Conservation (phyloP, 2,113 vertebrate species). For the Clarias batrachus region DNA sequence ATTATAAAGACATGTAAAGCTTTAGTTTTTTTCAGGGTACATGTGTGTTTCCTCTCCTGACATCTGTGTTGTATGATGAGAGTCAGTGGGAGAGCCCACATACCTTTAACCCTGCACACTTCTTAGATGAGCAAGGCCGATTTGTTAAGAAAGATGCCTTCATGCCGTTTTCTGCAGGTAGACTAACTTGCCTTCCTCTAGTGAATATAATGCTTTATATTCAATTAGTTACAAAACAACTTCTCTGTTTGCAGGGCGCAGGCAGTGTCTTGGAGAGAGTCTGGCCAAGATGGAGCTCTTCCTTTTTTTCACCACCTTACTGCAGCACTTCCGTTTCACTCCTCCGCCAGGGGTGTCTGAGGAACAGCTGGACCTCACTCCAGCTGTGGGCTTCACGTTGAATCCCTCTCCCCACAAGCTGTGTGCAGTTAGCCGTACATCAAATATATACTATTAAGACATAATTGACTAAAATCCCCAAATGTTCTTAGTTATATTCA, state of each 20-base stretch:
- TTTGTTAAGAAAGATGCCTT: conserved; percentile 68
- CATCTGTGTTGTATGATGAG: conserved; percentile 68
- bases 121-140: conserved; percentile 64
- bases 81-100: conserved; percentile 67
- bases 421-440: conserved; percentile 48
- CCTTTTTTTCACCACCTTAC: conserved; percentile 74
- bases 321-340: conserved; percentile 73
- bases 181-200: neutral
- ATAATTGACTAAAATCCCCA: too few relatives aligned
- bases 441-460: neutral
- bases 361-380: conserved; percentile 72
- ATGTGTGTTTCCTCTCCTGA: conserved; percentile 63
- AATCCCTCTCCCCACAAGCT: conserved; percentile 56
- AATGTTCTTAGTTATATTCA: too few relatives aligned
- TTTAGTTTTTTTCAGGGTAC: conserved; percentile 60
- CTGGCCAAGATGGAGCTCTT: conserved; percentile 80
- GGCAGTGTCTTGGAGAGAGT: conserved; percentile 71
- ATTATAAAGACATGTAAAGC: neutral
- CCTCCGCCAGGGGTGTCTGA: conserved; percentile 66
- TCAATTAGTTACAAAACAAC: neutral
- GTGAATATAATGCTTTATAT: neutral
- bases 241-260: conserved; percentile 61
- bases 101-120: conserved; percentile 68
- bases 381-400: conserved; percentile 53
- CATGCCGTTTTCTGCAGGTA: conserved; percentile 72